Base-by-base conservation (phyloP, 2,888 invertebrate genomes). In the Nysson spinosus region DNA sequence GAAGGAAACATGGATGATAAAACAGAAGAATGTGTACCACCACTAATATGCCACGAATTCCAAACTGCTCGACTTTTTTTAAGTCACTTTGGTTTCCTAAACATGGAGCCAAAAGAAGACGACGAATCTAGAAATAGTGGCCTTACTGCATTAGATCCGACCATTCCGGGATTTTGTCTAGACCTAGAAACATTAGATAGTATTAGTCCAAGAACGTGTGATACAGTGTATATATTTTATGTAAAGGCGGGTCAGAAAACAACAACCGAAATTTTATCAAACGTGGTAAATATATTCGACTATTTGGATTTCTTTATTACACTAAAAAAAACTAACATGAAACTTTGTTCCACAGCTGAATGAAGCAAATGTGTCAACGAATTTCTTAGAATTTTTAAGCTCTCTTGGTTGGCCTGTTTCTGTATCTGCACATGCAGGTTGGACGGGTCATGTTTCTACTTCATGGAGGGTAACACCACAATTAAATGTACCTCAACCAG, bases 181-280 rank as follows among this genome's bases (percentile, higher is more conserved):
- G 97, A 97, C 81, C 89, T 99, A 63, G 93, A 94, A 69, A 89
- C 90, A 19, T 88, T 98, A 58, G 99, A 99, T 88, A 92, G 93
- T 72, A 92, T 96, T 82, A 96, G 96, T 77, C 92, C 95, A 28
- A 91, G 98, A 68, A 95, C 95, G 1, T 93, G 93, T 80, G 96
- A 97, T 83, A 98, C 98, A 0, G 96, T 95, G 67, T 97, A 98
- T 87, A 91, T 98, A 73, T 97, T 98, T 89, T 98, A 97, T 83
- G 96, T 96, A 1, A 94, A 94, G 85, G 92, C 95, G 9, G 96
- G 96, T 0, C 97, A 97, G 87, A 91, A 91, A 44, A 88, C 88
- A 64, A 92, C 94, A 0, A 89, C 90, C 7, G 95, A 97, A 76
- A 96, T 99, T 69, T 90, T 99, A 9, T 89, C 89, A 50, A 96